Evolutionary conservation across 53 echinoderm and acorn worm genomes (phyloP).

Genomic region (Henricia sp.): DNA sequence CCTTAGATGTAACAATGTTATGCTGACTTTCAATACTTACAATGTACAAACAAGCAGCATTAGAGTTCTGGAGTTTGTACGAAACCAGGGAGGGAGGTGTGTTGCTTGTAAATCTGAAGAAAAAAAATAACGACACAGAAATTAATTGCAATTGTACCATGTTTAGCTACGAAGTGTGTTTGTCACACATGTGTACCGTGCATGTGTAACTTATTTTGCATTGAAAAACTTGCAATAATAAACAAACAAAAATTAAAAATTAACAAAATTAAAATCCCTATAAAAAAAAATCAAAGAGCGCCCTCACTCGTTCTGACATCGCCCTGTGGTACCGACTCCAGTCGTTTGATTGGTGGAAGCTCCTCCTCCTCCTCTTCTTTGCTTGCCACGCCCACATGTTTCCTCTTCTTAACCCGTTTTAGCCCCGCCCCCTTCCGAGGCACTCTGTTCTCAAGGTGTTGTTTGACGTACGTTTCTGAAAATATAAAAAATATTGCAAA

Average conservation of each 20-base stretch:
- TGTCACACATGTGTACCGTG: no score
- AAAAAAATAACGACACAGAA: neutral
- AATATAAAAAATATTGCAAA: no score
- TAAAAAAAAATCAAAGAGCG: no score
- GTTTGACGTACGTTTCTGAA: constrained; percentile 32
- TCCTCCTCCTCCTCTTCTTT: constrained; percentile 31
- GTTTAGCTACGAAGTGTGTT: no score
- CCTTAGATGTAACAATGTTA: no score
- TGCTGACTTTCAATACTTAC: constrained; percentile 15
- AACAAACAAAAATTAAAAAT: no score
- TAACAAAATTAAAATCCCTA: no score
- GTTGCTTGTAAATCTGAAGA: constrained; percentile 1
- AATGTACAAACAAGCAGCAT: constrained; percentile 50
- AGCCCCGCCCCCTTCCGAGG: neutral
- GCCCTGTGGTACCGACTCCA: constrained; percentile 14
- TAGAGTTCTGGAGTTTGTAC: constrained; percentile 20
- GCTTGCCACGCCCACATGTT: neutral
- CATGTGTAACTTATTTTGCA: no score
- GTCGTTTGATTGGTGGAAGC: constrained; percentile 5
- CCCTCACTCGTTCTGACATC: constrained; percentile 19
- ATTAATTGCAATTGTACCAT: no score
- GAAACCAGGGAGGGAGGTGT: constrained; percentile 17
- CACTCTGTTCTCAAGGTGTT: constrained; percentile 26
- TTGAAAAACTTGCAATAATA: no score
- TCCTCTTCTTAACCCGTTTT: constrained; percentile 34